Evolutionary conservation across 1,140 invertebrate species (phyloP).

Genomic region (Stenopsyche tienmushanensis): DNA sequence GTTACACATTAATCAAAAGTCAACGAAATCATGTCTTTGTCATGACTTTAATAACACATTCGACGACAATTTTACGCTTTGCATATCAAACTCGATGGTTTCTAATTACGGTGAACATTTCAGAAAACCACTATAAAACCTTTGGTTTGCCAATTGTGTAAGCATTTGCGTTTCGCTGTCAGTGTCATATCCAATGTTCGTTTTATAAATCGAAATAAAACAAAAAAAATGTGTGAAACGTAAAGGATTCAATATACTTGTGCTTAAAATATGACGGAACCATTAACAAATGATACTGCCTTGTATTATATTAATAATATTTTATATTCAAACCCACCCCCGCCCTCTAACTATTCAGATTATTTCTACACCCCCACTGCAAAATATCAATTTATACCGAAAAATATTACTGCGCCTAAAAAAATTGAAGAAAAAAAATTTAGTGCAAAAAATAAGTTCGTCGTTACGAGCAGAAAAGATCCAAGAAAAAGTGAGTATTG

Average conservation of each 20-base stretch:
- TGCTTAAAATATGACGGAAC: not conserved
- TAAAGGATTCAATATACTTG: too few species aligned
- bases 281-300: not conserved
- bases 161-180: not conserved
- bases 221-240: not conserved
- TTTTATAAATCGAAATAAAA: not conserved
- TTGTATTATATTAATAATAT: not conserved
- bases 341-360: too few species aligned
- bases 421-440: too few species aligned
- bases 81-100: not conserved
- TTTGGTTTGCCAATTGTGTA: not conserved
- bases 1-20: conserved; percentile 2
- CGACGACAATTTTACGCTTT: conserved; percentile 3
- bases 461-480: not conserved
- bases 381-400: not conserved
- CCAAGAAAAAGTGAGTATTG: not conserved
- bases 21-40: not conserved
- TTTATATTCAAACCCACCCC: not conserved
- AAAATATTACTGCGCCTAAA: too few species aligned
- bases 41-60: not conserved
- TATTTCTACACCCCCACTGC: too few species aligned
- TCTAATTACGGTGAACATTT: too few species aligned
- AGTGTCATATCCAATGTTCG: not conserved
- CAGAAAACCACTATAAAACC: not conserved
- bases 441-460: not conserved